Conservation (phyloP, 2,888 invertebrate genomes). For the Ophioninae sp. region DNA sequence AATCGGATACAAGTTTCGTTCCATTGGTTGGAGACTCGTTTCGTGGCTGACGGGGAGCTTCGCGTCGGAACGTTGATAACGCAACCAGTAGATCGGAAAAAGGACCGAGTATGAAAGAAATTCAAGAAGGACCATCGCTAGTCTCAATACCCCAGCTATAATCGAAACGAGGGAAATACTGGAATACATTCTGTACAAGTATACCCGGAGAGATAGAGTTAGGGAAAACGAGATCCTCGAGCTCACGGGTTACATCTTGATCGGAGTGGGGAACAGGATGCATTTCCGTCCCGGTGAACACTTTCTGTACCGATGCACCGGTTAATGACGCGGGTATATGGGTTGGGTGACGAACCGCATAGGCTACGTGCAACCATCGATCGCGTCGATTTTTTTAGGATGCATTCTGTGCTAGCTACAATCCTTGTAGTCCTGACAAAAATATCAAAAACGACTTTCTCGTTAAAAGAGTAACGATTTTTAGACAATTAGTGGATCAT, state of each 20-base stretch:
- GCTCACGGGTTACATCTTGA: not conserved
- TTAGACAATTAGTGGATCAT: not conserved
- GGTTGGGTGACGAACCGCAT: slow-evolving; percentile 49
- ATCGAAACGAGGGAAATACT: slow-evolving; percentile 9
- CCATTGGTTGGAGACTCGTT: not conserved
- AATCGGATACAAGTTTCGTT: not conserved
- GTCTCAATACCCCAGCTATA: not conserved
- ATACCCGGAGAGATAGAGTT: slow-evolving; percentile 32
- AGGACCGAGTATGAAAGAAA: not conserved
- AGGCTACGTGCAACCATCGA: slow-evolving; percentile 19
- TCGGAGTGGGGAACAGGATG: slow-evolving; percentile 74
- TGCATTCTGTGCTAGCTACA: not conserved
- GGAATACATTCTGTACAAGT: slow-evolving; percentile 13
- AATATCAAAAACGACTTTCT: no score
- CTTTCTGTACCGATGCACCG: slow-evolving; percentile 73
- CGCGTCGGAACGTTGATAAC: not conserved
- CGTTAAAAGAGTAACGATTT: not conserved
- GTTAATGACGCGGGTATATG: slow-evolving; percentile 64
- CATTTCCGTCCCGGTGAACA: slow-evolving; percentile 76
- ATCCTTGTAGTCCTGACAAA: not conserved
- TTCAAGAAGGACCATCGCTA: not conserved
- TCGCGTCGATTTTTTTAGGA: slow-evolving; percentile 24
- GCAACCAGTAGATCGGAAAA: not conserved
- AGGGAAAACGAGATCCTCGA: slow-evolving; percentile 45
- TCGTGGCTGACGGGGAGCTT: not conserved